A percentile compares a stretch with the other conserved stretches of the same genome.
Conservation (phyloP, 1,140 invertebrate genomes). For the Alviniconcha marisindica region DNA sequence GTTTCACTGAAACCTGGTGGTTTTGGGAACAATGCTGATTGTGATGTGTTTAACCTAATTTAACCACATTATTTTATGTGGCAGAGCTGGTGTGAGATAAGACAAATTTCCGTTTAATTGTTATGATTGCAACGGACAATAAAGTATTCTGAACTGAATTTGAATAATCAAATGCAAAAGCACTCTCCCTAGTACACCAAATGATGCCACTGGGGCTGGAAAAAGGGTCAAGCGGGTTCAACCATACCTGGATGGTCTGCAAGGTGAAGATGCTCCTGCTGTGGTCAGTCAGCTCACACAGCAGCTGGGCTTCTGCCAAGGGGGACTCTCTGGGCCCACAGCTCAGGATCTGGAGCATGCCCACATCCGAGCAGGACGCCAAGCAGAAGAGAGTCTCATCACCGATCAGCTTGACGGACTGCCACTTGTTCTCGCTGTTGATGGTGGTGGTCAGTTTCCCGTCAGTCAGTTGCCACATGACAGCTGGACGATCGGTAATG, state of each 20-base stretch:
- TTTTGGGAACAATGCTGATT: no score
- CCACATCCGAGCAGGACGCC: not conserved
- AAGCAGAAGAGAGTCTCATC: constrained; percentile 12
- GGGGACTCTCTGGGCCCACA: constrained; percentile 43
- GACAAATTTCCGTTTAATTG: no score
- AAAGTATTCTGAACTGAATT: no score
- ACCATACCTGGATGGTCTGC: constrained; percentile 21
- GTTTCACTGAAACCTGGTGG: no score
- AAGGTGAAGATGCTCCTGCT: constrained; percentile 49
- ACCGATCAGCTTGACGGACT: constrained; percentile 19
- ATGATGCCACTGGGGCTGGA: no score
- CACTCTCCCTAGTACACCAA: no score
- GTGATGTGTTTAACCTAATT: no score
- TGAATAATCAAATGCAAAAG: no score
- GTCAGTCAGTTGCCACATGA: constrained; percentile 21
- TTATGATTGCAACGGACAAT: no score
- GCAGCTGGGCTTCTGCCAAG: constrained; percentile 40
- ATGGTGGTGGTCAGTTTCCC: constrained; percentile 9
- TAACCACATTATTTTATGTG: no score
- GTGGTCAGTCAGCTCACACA: constrained; percentile 53
- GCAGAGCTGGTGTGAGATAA: no score
- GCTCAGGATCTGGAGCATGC: constrained; percentile 28
- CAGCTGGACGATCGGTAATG: not conserved
- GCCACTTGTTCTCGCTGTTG: not conserved
- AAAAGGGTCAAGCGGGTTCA: no score